phyloP scores from a whole-genome alignment of 2,113 vertebrate genomes.

The Xiphophorus maculatus region DNA sequence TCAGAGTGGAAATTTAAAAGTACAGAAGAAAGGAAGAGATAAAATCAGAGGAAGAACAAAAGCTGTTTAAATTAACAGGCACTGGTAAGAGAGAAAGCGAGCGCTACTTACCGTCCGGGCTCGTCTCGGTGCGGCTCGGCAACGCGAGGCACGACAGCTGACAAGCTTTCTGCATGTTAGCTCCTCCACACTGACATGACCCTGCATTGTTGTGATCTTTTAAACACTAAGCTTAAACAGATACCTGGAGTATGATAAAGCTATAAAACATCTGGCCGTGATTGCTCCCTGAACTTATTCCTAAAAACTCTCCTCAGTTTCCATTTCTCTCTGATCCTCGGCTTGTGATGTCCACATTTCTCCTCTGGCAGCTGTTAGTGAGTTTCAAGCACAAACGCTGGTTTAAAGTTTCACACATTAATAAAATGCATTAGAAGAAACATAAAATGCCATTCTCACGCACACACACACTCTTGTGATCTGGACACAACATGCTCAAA shows the following conservation, averaged over 20 bases:
- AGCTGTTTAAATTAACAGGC: constrained; percentile 30
- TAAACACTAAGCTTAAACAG: neutral
- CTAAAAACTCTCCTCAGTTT: constrained; percentile 12
- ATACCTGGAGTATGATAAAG: neutral
- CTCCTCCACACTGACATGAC: constrained; percentile 56
- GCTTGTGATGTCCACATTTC: constrained; percentile 54
- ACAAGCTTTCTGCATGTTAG: constrained; percentile 94
- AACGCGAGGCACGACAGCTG: constrained; percentile 90
- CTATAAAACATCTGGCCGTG: neutral
- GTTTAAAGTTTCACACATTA: constrained; percentile 87
- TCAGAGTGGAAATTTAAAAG: neutral
- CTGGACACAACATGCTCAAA: constrained; percentile 87
- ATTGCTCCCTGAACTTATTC: rapidly evolving
- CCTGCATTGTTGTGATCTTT: constrained; percentile 4
- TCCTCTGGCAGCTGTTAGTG: constrained; percentile 91
- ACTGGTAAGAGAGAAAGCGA: constrained; percentile 77
- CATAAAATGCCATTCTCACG: constrained; percentile 47
- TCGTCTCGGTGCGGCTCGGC: constrained; percentile 85
- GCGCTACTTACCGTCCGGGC: constrained; percentile 90
- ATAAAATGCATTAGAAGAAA: constrained; percentile 79
- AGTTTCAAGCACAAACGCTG: constrained; percentile 96
- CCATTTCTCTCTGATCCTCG: constrained; percentile 46
- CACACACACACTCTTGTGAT: constrained; percentile 70
- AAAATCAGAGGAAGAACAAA: constrained; percentile 3
- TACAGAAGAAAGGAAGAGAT: neutral